phyloP scores from a whole-genome alignment of 2,888 invertebrate species.

The Cephus sareptanus region DNA sequence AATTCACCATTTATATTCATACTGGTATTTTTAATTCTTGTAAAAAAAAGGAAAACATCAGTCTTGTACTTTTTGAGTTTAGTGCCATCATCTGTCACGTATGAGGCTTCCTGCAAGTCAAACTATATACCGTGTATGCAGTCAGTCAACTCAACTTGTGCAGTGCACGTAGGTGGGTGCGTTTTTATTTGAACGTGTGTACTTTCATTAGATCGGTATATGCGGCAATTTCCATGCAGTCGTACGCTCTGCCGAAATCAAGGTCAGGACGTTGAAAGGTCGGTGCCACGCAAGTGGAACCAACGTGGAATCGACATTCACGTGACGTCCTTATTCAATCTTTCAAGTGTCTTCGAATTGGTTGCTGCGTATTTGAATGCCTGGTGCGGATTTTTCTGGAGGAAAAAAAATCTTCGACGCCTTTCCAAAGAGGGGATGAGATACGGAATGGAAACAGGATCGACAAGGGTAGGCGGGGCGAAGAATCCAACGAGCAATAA shows the following conservation, averaged over 20 bases:
- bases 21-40: neutral
- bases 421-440: neutral
- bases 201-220: neutral
- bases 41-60: neutral
- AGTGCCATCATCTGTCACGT: neutral
- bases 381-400: neutral
- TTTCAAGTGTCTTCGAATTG: slow-evolving; percentile 1
- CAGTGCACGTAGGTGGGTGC: neutral
- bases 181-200: neutral
- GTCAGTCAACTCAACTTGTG: neutral
- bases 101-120: no score
- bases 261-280: neutral
- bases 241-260: neutral
- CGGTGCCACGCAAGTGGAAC: neutral
- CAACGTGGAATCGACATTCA: slow-evolving; percentile 5
- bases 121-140: neutral
- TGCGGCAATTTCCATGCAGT: neutral
- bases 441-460: neutral
- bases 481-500: neutral
- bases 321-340: neutral
- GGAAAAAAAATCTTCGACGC: neutral
- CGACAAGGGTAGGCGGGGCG: neutral
- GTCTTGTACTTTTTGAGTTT: neutral
- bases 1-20: neutral
- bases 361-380: neutral